These are phyloP conservation scores for Tetrao urogallus DNA, from an alignment of 2,113 vertebrate species.

Conservation along the genomic window DNA sequence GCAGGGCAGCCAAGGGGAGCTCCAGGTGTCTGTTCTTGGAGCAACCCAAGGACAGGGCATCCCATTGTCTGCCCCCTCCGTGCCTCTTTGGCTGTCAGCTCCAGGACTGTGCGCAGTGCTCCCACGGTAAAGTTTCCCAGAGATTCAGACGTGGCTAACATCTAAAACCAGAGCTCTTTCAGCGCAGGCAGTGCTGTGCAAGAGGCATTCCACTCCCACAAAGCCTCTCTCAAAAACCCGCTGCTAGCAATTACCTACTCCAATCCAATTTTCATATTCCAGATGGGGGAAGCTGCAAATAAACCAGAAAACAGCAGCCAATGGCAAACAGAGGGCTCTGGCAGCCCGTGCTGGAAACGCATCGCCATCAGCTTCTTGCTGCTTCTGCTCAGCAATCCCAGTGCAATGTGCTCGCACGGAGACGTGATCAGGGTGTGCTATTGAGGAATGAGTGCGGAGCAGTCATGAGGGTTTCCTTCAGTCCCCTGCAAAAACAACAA, in stretches of 20 bases:
- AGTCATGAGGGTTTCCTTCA: constrained; percentile 56
- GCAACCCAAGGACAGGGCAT: constrained; percentile 54
- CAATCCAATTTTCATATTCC: constrained; percentile 70
- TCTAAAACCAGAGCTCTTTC: constrained; percentile 58
- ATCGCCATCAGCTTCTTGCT: constrained; percentile 58
- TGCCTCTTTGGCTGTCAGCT: constrained; percentile 18
- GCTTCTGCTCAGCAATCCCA: constrained; percentile 57
- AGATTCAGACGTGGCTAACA: constrained; percentile 69
- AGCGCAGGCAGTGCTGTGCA: constrained; percentile 34
- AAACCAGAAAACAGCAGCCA: constrained; percentile 57
- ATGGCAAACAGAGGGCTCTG: constrained; percentile 58
- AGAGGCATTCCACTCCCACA: constrained; percentile 53
- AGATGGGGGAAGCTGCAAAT: constrained; percentile 73
- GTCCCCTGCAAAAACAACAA: not conserved
- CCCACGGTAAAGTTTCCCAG: constrained; percentile 68
- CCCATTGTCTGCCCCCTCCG: constrained; percentile 64
- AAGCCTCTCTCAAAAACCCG: constrained; percentile 51
- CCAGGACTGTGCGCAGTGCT: constrained; percentile 7
- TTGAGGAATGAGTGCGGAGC: constrained; percentile 17
- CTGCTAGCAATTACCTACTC: constrained; percentile 69
- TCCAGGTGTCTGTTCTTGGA: constrained; percentile 20
- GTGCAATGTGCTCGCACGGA: not conserved
- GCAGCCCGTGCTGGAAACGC: constrained; percentile 37
- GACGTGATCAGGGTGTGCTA: constrained; percentile 52
- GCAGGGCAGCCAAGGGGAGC: not conserved